Evolutionary conservation across 2,888 invertebrate genomes (phyloP), one percentile per base, ranked within the genome.

Genomic region (Pecten maximus): DNA sequence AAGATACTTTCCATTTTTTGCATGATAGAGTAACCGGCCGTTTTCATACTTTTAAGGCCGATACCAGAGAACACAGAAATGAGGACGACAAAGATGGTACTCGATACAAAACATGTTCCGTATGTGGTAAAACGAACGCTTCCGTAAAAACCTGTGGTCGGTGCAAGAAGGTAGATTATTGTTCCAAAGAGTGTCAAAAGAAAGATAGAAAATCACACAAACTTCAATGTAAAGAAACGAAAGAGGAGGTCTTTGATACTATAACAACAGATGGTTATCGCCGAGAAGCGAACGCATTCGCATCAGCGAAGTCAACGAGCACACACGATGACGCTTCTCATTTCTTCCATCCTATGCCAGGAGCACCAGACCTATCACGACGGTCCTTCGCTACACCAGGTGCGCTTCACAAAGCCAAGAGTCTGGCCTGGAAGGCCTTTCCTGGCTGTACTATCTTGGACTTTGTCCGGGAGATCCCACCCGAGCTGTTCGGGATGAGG

Each of bases 361-460:
- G 8, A 35, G 4, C 4, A 35, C 28, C 35, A 35, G 28, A 74
- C 15, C 35, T 74, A 0, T 2, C 28, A 3, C 35, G 0, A 0
- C 74, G 74, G 0, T 35, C 15, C 2, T 28, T 35, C 23, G 74
- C 28, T 35, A 12, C 6, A 74, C 74, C 74, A 35, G 74, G 10
- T 2, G 74, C 74, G 10, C 1, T 74, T 12, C 35, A 74, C 74
- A 74, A 89, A 44, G 88, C 86, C n/a, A 35, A 40, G 23, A 40
- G 54, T 35, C 40, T 60, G 40, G 54, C 87, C 0, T 19, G 39
- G 35, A 39, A 28, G 40, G 87, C 40, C 19, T 54, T 89, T 19
- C 91, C 89, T 19, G 86, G 54, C 89, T 88, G 89, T 44, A 39
- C 4, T 0, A 88, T 88, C 35, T n/a, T 91, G 28, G 89, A 89